Base-by-base conservation (phyloP, 2,888 invertebrate genomes). In the Hydropsyche betteni region DNA sequence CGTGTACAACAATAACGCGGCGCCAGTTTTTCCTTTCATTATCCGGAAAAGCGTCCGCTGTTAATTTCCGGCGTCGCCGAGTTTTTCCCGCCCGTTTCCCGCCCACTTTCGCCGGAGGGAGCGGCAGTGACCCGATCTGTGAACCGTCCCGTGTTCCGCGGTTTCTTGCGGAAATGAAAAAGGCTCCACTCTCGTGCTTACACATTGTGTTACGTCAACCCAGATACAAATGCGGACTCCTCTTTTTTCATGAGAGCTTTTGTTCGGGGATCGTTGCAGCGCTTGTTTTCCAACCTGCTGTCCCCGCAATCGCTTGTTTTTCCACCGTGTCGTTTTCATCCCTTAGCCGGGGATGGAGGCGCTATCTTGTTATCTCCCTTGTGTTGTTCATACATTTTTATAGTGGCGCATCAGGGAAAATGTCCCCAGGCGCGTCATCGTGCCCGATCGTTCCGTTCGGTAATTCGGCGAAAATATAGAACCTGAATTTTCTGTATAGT, bases 11-110 rank as follows among this genome's bases (percentile, higher is more conserved):
- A 77, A 77, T 77, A 77, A 77, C 77, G 61, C 44, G 50, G 34
- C 73, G 75, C 75, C 77, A 74, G 74, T 77, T 76, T 77, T 77
- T 77, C 77, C 77, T 77, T 77, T 77, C 77, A 77, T 77, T 76
- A 68, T 75, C 75, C 75, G 77, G 75, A 77, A 72, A 76, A 51
- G 77, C 75, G 74, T 68, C 77, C 77, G 77, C 68, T 77, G 74
- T 77, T 77, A 77, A 77, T 77, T 76, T 77, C 77, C 77, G 77
- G 71, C 50, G 74, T 64, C 64, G 34, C 64, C 69, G 68, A 77
- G 75, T 77, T 77, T 77, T 69, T 61, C 33, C 75, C 16, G 5
- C 61, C 58, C 53, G 24, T 24, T 24, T 24, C 24, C 24, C 24
- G 24, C 24, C 24, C 24, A 24, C 24, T 24, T 24, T 24, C 24